Evolutionary conservation across 1,140 invertebrate species (phyloP).

Genomic region (Choristoneura fumiferana): DNA sequence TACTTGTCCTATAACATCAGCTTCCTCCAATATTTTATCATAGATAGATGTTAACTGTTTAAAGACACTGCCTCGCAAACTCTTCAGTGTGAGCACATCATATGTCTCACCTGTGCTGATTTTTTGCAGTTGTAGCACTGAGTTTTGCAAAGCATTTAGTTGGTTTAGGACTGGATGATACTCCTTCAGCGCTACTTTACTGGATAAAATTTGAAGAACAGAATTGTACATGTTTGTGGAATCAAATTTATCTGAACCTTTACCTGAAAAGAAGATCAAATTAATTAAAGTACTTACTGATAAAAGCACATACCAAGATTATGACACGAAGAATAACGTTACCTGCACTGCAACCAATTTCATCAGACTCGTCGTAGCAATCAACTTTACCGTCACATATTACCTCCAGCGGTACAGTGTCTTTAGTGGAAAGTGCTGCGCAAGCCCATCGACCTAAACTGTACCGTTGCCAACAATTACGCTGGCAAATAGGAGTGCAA

Average conservation of each 20-base stretch:
- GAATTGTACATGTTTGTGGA: constrained; percentile 35
- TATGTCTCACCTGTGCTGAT: constrained; percentile 27
- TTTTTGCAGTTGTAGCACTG: constrained; percentile 33
- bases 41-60: constrained; percentile 36
- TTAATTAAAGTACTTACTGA: constrained; percentile 8
- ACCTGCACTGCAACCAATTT: constrained; percentile 45
- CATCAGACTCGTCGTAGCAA: constrained; percentile 61
- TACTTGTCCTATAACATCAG: constrained; percentile 23
- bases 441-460: constrained; percentile 48
- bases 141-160: constrained; percentile 25
- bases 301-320: too few species aligned
- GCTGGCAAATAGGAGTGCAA: constrained; percentile 43
- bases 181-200: constrained; percentile 35
- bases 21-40: constrained; percentile 33
- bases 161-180: constrained; percentile 27
- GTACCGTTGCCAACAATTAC: constrained; percentile 50
- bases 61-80: constrained; percentile 40
- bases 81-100: constrained; percentile 27
- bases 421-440: constrained; percentile 33
- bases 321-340: too few species aligned
- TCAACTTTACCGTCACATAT: constrained; percentile 66
- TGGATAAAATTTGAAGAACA: constrained; percentile 31
- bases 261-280: constrained; percentile 22
- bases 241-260: constrained; percentile 37
- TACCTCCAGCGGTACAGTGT: constrained; percentile 37